These are phyloP conservation scores for Colius striatus DNA, from an alignment of 2,113 vertebrate genomes.

Conservation along the genomic window DNA sequence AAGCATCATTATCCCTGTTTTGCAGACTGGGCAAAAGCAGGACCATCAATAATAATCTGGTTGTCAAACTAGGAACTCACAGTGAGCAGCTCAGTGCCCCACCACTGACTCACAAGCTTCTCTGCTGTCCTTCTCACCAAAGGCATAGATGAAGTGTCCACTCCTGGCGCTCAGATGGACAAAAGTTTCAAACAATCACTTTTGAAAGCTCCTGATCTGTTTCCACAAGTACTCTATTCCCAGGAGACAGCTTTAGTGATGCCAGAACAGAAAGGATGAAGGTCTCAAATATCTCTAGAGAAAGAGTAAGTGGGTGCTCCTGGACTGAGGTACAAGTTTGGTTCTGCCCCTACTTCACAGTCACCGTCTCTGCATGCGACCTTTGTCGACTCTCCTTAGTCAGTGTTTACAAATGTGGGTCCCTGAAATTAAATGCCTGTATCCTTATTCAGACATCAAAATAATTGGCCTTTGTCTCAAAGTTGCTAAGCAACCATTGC, in stretches of 20 bases:
- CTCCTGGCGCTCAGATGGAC: accelerated
- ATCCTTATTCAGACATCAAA: neutral
- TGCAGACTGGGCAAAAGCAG: neutral
- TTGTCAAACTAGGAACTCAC: neutral
- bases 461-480: neutral
- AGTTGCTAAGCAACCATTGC: conserved; percentile 54
- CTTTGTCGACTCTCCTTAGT: neutral
- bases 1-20: neutral
- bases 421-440: neutral
- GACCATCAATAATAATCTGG: neutral
- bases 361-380: accelerated
- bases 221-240: neutral
- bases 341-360: neutral
- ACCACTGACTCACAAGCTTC: accelerated
- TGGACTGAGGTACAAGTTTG: neutral
- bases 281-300: neutral
- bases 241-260: neutral
- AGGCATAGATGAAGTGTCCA: neutral
- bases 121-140: neutral
- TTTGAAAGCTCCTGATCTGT: neutral
- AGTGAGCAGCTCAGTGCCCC: neutral
- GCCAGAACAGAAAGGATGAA: neutral
- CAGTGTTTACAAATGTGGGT: neutral
- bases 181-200: neutral
- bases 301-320: accelerated